phyloP scores from a whole-genome alignment of 2,113 vertebrate genomes.

The Felis chaus region DNA sequence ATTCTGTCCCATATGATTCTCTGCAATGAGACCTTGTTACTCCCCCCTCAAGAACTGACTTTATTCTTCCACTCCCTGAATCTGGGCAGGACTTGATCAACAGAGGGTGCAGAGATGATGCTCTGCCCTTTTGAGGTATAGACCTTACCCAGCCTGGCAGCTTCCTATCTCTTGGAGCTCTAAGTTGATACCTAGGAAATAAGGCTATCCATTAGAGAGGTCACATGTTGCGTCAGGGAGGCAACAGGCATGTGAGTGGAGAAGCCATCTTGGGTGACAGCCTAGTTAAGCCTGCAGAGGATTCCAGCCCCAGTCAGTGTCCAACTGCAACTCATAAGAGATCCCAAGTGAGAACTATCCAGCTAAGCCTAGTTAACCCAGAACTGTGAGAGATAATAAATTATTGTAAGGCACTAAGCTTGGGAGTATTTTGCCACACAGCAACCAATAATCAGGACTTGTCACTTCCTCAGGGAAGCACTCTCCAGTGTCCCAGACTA shows the following conservation, averaged over 20 bases:
- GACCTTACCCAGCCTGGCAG: neutral
- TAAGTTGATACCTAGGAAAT: neutral
- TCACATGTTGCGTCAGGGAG: neutral
- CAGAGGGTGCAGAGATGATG: neutral
- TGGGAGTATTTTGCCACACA: neutral
- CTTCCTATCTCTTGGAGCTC: neutral
- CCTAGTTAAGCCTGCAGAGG: neutral
- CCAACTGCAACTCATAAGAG: neutral
- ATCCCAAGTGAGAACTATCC: neutral
- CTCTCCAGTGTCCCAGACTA: neutral
- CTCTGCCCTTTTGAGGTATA: neutral
- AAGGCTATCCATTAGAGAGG: neutral
- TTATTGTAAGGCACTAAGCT: neutral
- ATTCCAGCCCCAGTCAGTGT: neutral
- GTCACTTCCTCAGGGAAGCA: neutral
- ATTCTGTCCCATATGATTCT: neutral
- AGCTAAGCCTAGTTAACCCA: neutral
- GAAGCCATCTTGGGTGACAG: neutral
- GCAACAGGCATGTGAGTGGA: neutral
- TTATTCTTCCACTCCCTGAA: neutral
- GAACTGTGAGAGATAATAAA: neutral
- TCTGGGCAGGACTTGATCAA: neutral
- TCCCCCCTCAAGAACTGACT: neutral
- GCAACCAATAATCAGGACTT: neutral
- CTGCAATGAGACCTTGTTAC: neutral